phyloP scores from a whole-genome alignment of 2,113 vertebrate genomes.

The Speoplatyrhinus poulsoni region DNA sequence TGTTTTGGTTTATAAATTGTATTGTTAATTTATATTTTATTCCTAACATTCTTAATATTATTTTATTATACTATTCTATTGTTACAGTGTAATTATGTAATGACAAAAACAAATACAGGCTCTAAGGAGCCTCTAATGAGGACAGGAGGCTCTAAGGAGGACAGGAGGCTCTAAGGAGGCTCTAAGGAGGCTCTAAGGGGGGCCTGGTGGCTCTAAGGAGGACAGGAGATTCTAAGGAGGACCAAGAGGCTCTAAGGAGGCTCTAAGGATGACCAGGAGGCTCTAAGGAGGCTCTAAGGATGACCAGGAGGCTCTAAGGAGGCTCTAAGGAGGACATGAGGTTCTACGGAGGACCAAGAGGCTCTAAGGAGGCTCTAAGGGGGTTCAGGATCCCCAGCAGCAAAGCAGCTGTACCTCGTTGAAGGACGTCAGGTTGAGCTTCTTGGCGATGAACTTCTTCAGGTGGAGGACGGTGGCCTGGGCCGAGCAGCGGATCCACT shows the following conservation, averaged over 20 bases:
- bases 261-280: neutral
- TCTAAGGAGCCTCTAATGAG: no score
- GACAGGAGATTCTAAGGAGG: no score
- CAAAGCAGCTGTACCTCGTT: constrained; percentile 85
- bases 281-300: neutral
- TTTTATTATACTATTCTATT: no score
- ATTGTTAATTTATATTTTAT: no score
- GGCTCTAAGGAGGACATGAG: neutral
- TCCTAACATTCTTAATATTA: no score
- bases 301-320: neutral
- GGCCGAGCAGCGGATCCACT: constrained; percentile 98
- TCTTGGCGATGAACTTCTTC: constrained; percentile 99
- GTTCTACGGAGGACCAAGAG: no score
- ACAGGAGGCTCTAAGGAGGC: neutral
- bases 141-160: neutral
- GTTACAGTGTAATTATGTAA: no score
- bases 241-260: neutral
- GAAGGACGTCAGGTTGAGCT: constrained; percentile 97
- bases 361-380: neutral
- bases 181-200: neutral
- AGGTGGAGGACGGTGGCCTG: constrained; percentile 97
- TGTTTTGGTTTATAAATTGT: no score
- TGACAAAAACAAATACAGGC: no score
- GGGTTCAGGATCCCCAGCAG: neutral
- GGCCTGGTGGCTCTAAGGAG: no score